A percentile compares a stretch with the other conserved stretches of the same genome.
Evolutionary conservation across 23 tunicate genomes (phyloP).

Genomic region (Aplidium turbinatum): DNA sequence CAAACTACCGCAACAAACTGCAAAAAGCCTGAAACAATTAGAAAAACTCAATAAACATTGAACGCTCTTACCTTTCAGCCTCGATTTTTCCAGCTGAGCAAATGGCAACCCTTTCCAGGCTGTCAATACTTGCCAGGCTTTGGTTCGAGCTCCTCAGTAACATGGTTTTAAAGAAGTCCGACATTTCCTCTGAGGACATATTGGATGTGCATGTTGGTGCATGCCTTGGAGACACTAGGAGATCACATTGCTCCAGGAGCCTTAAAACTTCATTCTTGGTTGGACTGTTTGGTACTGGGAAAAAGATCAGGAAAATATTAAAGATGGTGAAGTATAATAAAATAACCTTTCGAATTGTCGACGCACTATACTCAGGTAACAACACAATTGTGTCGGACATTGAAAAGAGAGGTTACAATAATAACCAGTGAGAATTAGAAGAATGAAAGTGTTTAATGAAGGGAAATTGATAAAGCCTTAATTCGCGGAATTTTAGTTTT

Average conservation of each 20-base stretch:
- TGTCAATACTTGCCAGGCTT: slow-evolving; percentile 63
- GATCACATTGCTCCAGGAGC: slow-evolving; percentile 65
- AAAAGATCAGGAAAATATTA: neutral
- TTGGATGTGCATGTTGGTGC: slow-evolving; percentile 2
- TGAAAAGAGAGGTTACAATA: too few relatives aligned
- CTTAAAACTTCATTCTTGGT: slow-evolving; percentile 61
- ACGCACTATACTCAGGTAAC: too few relatives aligned
- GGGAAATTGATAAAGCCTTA: neutral
- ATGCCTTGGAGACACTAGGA: slow-evolving; percentile 33
- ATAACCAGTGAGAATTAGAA: neutral
- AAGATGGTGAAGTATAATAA: slow-evolving; percentile 1
- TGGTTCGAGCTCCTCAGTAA: slow-evolving; percentile 60
- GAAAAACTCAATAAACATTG: too few relatives aligned
- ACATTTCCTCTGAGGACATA: slow-evolving; percentile 16
- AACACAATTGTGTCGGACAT: too few relatives aligned
- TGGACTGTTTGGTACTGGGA: slow-evolving; percentile 40
- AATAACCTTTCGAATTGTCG: neutral
- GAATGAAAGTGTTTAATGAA: neutral
- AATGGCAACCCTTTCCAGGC: too few relatives aligned
- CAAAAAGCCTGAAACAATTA: too few relatives aligned
- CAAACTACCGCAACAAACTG: too few relatives aligned
- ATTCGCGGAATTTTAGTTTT: neutral
- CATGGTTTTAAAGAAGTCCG: slow-evolving; percentile 24
- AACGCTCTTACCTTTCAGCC: too few relatives aligned
- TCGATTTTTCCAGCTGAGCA: too few relatives aligned